Percentiles rank a stretch among this genome's conserved stretches.
These are phyloP conservation scores for Coregonus clupeaformis DNA, from an alignment of 2,113 vertebrate species.

Conservation along the genomic window DNA sequence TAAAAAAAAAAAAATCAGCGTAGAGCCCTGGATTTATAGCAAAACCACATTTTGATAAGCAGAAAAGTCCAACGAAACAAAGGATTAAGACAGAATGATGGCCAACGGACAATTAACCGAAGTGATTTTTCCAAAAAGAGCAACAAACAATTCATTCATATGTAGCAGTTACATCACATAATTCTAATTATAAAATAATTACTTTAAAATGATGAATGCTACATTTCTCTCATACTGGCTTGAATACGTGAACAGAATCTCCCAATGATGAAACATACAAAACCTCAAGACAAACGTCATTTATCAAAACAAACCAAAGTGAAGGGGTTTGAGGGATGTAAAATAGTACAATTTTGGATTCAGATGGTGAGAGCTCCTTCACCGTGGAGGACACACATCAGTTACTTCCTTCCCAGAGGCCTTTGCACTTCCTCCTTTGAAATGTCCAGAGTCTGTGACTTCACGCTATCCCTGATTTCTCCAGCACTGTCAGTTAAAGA, in stretches of 20 bases:
- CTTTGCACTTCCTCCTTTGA: conserved; percentile 64
- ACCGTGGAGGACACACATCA: conserved; percentile 56
- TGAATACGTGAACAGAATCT: conserved; percentile 73
- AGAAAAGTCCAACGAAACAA: conserved; percentile 33
- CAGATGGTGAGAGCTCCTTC: conserved; percentile 59
- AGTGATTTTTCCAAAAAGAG: conserved; percentile 41
- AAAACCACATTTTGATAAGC: conserved; percentile 57
- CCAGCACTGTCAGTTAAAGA: conserved; percentile 67
- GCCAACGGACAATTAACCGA: conserved; percentile 62
- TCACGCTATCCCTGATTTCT: conserved; percentile 75
- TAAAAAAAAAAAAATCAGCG: no score
- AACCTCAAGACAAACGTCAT: conserved; percentile 75
- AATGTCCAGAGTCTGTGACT: conserved; percentile 65
- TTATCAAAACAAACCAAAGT: conserved; percentile 65
- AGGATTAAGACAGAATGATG: conserved; percentile 71
- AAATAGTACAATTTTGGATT: conserved; percentile 65
- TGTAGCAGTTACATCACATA: conserved; percentile 72
- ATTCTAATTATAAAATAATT: conserved; percentile 63
- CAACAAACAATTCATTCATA: conserved; percentile 66
- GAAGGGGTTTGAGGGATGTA: conserved; percentile 62
- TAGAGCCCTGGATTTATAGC: conserved; percentile 33
- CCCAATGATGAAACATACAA: conserved; percentile 46
- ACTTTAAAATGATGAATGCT: conserved; percentile 65
- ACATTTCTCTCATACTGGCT: conserved; percentile 68
- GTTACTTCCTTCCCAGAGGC: conserved; percentile 65